Conservation (phyloP, 2,888 invertebrate species). For the Lagria hirta region DNA sequence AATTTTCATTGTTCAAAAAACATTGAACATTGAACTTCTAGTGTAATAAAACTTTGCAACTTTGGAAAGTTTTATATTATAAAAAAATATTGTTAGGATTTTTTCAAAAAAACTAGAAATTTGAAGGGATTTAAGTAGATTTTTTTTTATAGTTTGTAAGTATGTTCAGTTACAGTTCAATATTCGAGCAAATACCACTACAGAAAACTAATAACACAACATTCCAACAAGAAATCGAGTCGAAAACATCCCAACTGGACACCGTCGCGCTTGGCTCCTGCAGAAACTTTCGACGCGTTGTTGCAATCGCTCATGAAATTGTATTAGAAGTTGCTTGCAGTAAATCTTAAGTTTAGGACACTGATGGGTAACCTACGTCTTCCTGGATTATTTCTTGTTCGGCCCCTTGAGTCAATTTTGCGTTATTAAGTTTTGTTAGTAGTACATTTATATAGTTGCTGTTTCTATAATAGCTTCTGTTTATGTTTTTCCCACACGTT, state of each 20-base stretch:
- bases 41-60: no score
- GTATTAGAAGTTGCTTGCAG: constrained; percentile 40
- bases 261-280: constrained; percentile 28
- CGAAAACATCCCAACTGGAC: constrained; percentile 29
- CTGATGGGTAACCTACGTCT: constrained; percentile 38
- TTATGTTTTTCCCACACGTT: no score
- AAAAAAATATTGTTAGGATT: no score
- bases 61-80: no score
- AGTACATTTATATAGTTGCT: constrained; percentile 35
- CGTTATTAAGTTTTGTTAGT: constrained; percentile 34
- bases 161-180: constrained; percentile 2
- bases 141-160: no score
- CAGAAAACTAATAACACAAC: constrained; percentile 8
- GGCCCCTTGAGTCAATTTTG: constrained; percentile 22
- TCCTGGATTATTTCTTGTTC: constrained; percentile 26
- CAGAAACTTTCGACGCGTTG: constrained; percentile 34
- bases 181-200: neutral
- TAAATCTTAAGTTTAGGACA: constrained; percentile 41
- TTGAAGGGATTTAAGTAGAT: no score
- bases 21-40: no score
- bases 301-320: constrained; percentile 40
- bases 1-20: no score
- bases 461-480: constrained; percentile 14
- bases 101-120: no score
- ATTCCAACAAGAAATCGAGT: constrained; percentile 14